Percentiles rank a stretch among this genome's conserved stretches.
Conservation (phyloP, 2,888 invertebrate species). For the Criorhina ranunculi region DNA sequence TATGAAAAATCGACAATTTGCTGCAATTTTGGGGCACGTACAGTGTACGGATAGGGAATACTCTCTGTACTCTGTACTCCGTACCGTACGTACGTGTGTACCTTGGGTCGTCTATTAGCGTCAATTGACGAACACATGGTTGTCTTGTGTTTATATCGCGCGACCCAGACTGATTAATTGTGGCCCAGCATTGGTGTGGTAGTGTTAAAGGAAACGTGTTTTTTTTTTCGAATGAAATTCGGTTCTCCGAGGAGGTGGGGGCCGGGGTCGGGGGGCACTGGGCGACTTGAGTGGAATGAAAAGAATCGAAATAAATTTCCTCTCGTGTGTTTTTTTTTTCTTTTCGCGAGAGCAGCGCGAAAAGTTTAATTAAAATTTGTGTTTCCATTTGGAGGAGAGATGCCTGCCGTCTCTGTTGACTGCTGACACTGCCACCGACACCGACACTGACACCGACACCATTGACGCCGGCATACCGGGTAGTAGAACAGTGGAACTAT, state of each 20-base stretch:
- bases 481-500: conserved; percentile 31
- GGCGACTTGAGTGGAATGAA: neutral
- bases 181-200: conserved; percentile 15
- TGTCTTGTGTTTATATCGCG: conserved; percentile 24
- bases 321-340: conserved; percentile 65
- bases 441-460: neutral
- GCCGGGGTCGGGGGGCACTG: too few species aligned
- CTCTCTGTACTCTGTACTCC: too few species aligned
- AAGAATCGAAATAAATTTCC: conserved; percentile 68
- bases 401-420: neutral
- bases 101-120: conserved; percentile 17
- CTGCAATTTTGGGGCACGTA: conserved; percentile 27
- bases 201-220: conserved; percentile 17
- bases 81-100: neutral
- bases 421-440: too few species aligned
- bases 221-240: conserved; percentile 25
- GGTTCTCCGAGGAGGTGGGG: too few species aligned
- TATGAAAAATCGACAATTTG: conserved; percentile 30
- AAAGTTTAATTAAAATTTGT: conserved; percentile 74
- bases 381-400: conserved; percentile 42
- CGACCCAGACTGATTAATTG: conserved; percentile 31
- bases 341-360: conserved; percentile 59
- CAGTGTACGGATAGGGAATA: conserved; percentile 3
- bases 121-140: conserved; percentile 36
- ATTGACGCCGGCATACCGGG: conserved; percentile 4